Percentiles rank a stretch among this genome's conserved stretches.
phyloP scores from a whole-genome alignment of 2,888 invertebrate species.

The Gerosis bhagava region DNA sequence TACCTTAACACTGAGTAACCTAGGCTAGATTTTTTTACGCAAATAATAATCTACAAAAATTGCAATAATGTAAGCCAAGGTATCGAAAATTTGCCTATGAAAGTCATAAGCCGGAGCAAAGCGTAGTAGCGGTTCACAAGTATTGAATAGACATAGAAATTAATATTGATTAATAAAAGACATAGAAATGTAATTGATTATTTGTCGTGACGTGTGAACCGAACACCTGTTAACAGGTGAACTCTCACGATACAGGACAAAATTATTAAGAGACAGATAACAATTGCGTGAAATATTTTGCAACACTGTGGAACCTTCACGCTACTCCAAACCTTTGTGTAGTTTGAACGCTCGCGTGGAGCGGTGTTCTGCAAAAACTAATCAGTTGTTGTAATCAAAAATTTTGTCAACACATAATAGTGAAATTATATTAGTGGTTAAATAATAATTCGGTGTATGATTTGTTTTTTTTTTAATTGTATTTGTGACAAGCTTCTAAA shows the following conservation, averaged over 20 bases:
- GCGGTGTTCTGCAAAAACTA: constrained; percentile 42
- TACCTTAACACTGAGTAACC: too few relatives aligned
- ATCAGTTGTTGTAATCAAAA: constrained; percentile 18
- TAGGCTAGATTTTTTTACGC: too few relatives aligned
- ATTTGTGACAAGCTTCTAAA: too few relatives aligned
- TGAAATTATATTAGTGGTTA: too few relatives aligned
- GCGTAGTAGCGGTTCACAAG: too few relatives aligned
- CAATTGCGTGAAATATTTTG: constrained; percentile 24
- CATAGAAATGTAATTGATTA: neutral
- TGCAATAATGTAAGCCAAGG: too few relatives aligned
- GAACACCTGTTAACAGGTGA: constrained; percentile 9
- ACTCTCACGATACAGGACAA: constrained; percentile 1
- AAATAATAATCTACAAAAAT: too few relatives aligned
- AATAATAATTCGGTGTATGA: too few relatives aligned
- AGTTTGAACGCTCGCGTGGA: constrained; percentile 47
- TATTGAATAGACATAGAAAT: too few relatives aligned
- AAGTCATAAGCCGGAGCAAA: too few relatives aligned
- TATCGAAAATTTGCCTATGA: too few relatives aligned
- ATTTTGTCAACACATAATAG: constrained; percentile 1
- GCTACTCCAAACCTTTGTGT: constrained; percentile 51
- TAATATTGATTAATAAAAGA: neutral
- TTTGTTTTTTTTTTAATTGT: too few relatives aligned
- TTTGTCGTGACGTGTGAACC: constrained; percentile 3
- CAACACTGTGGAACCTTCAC: constrained; percentile 27
- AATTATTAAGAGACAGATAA: constrained; percentile 13